Evolutionary conservation across 2,888 invertebrate genomes (phyloP).

Genomic region (Neocrepidodera transversa): DNA sequence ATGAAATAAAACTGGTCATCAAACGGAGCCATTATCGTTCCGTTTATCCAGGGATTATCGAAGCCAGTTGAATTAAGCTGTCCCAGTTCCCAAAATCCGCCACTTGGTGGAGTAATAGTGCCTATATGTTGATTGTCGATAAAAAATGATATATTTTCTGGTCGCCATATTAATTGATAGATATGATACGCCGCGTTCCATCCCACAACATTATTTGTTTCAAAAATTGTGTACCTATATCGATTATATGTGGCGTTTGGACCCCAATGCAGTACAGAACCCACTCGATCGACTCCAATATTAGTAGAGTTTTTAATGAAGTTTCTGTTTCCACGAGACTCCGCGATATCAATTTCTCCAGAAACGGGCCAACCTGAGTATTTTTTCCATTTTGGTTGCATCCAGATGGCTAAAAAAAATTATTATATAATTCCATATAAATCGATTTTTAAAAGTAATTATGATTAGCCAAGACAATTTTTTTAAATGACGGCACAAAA

Average conservation of each 20-base stretch:
- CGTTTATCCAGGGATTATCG: slow-evolving; percentile 65
- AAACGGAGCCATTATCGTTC: slow-evolving; percentile 71
- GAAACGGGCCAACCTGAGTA: slow-evolving; percentile 76
- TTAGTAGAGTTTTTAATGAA: slow-evolving; percentile 36
- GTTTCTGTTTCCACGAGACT: slow-evolving; percentile 70
- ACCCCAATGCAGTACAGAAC: slow-evolving; percentile 73
- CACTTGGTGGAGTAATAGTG: slow-evolving; percentile 62
- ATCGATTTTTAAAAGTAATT: no score
- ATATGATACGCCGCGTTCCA: slow-evolving; percentile 68
- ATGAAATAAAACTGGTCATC: slow-evolving; percentile 72
- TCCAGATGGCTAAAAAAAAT: slow-evolving; percentile 71
- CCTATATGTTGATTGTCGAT: slow-evolving; percentile 65
- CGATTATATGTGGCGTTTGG: slow-evolving; percentile 65
- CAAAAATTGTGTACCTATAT: slow-evolving; percentile 61
- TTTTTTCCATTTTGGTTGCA: slow-evolving; percentile 69
- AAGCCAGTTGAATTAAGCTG: slow-evolving; percentile 62
- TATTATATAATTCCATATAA: no score
- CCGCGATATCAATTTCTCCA: slow-evolving; percentile 76
- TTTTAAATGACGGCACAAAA: no score
- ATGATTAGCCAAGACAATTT: no score
- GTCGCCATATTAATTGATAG: slow-evolving; percentile 74
- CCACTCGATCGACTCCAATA: slow-evolving; percentile 67
- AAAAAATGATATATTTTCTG: slow-evolving; percentile 62
- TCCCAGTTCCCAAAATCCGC: slow-evolving; percentile 73
- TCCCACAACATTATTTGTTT: slow-evolving; percentile 55